phyloP scores from a whole-genome alignment of 2,797 vertebrate species.

The Malacoraja senta region DNA sequence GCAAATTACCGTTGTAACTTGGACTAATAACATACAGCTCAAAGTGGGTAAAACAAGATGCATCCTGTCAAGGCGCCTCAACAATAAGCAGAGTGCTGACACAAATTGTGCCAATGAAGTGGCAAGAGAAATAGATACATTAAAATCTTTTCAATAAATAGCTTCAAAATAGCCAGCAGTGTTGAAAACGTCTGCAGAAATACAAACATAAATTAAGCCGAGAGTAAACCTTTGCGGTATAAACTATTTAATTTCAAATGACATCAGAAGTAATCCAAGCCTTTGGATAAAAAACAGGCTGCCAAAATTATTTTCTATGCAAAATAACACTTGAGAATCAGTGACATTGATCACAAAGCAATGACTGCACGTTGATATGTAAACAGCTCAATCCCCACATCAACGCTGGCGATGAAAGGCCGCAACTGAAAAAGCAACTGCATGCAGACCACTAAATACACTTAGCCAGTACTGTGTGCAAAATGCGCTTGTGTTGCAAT shows the following conservation, averaged over 20 bases:
- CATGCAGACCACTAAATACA: background rate
- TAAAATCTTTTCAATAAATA: background rate
- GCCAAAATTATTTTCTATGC: background rate
- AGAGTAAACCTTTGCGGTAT: background rate
- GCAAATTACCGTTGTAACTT: background rate
- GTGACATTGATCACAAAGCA: background rate
- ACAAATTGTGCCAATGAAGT: background rate
- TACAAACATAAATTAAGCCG: background rate
- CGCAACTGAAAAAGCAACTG: background rate
- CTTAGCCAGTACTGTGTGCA: background rate
- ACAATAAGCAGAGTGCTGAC: background rate
- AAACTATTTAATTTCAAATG: background rate
- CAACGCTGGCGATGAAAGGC: background rate
- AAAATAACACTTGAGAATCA: background rate
- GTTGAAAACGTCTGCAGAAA: background rate
- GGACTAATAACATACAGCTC: background rate
- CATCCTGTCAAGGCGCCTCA: background rate
- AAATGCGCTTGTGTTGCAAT: background rate
- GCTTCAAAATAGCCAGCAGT: background rate
- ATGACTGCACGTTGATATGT: background rate
- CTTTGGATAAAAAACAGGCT: background rate
- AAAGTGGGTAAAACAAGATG: background rate
- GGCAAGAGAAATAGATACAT: background rate
- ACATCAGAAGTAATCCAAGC: background rate
- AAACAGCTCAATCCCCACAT: background rate